Conservation (phyloP, 30 jellyfish, hydroid and myxozoan genomes). For the Hydractinia symbiolongicarpus region DNA sequence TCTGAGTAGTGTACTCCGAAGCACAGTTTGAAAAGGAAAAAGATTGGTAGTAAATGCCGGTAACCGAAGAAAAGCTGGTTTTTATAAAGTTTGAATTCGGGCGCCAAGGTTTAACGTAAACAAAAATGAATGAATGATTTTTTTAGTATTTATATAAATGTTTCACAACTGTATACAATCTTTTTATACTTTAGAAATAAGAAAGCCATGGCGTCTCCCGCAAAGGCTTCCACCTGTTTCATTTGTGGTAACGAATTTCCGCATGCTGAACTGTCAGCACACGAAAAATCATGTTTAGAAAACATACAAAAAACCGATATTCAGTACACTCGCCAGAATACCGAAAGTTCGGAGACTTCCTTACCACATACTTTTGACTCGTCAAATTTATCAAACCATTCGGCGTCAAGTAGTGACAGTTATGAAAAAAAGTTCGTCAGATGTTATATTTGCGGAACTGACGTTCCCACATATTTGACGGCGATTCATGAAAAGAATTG, state of each 20-base stretch:
- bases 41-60: too few relatives aligned
- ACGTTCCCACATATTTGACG: constrained; percentile 28
- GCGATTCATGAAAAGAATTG: constrained; percentile 38
- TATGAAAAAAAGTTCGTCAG: constrained; percentile 11
- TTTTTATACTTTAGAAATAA: constrained; percentile 3
- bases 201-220: not conserved
- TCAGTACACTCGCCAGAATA: constrained; percentile 37
- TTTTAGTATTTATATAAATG: too few relatives aligned
- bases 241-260: constrained; percentile 29
- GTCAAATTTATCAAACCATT: constrained; percentile 32
- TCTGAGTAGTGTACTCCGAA: too few relatives aligned
- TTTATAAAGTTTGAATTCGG: too few relatives aligned
- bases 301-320: constrained; percentile 24
- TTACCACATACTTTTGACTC: constrained; percentile 11
- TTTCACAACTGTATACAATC: not conserved
- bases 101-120: too few relatives aligned
- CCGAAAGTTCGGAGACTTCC: constrained; percentile 11
- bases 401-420: constrained; percentile 18
- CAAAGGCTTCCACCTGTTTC: constrained; percentile 22
- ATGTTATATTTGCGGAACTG: constrained; percentile 43
- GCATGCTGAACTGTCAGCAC: constrained; percentile 36
- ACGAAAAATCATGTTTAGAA: constrained; percentile 38
- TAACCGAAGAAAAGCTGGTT: too few relatives aligned
- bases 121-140: too few relatives aligned
- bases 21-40: too few relatives aligned